These are phyloP conservation scores for Danio albolineatus DNA, from an alignment of 2,797 vertebrate species.

Conservation along the genomic window DNA sequence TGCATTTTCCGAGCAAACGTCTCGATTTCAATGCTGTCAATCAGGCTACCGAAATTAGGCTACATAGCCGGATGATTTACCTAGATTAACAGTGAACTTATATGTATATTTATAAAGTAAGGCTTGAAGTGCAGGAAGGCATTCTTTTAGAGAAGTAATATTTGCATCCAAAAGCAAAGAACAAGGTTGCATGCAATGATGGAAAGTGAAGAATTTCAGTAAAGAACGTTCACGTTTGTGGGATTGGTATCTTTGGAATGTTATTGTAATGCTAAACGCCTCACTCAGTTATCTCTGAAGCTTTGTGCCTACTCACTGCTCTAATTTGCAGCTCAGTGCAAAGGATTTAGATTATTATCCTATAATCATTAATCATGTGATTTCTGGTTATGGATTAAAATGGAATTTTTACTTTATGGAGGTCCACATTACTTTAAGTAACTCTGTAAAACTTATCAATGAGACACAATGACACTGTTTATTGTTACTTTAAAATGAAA, in stretches of 20 bases:
- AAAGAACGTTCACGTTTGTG: conserved; percentile 61
- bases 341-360: neutral
- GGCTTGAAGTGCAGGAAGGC: no score
- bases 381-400: neutral
- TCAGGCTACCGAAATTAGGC: no score
- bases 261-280: conserved; percentile 74
- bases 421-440: no score
- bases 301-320: conserved; percentile 42
- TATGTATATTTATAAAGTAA: no score
- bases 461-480: no score
- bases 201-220: conserved; percentile 4
- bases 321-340: conserved; percentile 11
- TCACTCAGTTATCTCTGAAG: conserved; percentile 54
- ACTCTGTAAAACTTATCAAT: no score
- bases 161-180: neutral
- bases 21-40: conserved; percentile 33
- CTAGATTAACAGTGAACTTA: no score
- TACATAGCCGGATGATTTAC: no score
- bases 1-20: neutral
- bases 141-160: neutral
- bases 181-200: conserved; percentile 29
- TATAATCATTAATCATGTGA: neutral
- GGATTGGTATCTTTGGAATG: conserved; percentile 75
- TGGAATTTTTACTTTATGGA: neutral
- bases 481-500: no score